phyloP scores from a whole-genome alignment of 2,113 vertebrate species.

The Fregetta grallaria region DNA sequence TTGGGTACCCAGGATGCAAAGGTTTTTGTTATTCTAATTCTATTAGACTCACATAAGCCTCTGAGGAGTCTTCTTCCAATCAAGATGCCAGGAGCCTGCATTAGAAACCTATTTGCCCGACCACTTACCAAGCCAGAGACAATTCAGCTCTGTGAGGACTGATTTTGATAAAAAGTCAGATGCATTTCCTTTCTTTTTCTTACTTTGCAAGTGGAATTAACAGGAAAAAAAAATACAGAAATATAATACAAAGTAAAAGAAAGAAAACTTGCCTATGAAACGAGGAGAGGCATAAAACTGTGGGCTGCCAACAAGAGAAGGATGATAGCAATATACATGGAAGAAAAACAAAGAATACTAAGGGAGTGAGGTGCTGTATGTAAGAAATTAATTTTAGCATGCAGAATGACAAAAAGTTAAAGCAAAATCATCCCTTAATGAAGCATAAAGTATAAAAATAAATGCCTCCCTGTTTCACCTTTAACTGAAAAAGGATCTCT shows the following conservation, averaged over 20 bases:
- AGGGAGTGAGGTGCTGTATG: background rate
- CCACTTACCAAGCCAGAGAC: background rate
- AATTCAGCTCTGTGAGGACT: background rate
- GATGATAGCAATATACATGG: background rate
- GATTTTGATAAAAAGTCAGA: background rate
- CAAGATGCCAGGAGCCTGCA: background rate
- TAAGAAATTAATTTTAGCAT: background rate
- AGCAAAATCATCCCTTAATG: background rate
- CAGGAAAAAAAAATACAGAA: background rate
- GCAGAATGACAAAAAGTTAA: background rate
- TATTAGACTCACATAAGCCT: background rate
- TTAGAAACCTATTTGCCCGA: background rate
- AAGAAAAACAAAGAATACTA: background rate
- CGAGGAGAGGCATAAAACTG: background rate
- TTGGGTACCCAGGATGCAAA: background rate
- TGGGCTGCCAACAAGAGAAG: background rate
- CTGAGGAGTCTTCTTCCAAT: background rate
- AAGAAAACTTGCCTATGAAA: background rate
- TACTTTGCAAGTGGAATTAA: background rate
- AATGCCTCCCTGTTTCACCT: background rate
- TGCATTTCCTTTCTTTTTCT: background rate
- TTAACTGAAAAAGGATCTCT: background rate
- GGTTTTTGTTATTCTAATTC: background rate
- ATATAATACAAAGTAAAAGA: background rate
- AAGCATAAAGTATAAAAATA: background rate